These are phyloP conservation scores for Poecilia gillii DNA, from an alignment of 2,797 vertebrate species.

Conservation along the genomic window DNA sequence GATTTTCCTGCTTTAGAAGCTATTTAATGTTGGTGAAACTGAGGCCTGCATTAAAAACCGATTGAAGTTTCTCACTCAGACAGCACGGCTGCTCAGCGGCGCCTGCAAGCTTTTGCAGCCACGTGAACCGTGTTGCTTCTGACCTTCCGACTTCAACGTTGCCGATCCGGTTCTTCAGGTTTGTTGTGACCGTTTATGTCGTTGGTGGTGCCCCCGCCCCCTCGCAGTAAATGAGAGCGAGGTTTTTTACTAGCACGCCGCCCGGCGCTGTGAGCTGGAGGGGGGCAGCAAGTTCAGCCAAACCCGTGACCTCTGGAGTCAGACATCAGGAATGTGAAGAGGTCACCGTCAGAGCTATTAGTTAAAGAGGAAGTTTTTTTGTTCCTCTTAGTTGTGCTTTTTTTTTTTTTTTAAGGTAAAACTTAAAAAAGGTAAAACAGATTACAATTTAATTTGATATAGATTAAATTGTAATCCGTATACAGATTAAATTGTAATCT, in stretches of 20 bases:
- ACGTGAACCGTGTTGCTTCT: neutral
- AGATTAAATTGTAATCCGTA: neutral
- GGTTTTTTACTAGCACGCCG: conserved; percentile 21
- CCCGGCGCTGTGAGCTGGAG: conserved; percentile 1
- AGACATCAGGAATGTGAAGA: conserved; percentile 43
- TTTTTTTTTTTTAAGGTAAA: neutral
- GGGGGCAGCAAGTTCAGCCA: conserved; percentile 40
- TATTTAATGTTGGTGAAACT: neutral
- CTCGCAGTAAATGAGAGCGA: conserved; percentile 27
- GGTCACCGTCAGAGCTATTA: conserved; percentile 15
- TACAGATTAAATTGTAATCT: neutral
- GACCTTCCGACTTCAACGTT: conserved; percentile 25
- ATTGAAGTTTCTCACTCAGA: neutral
- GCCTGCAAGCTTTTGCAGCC: neutral
- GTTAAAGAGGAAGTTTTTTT: conserved; percentile 18
- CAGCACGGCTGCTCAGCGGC: neutral
- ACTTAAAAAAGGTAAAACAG: too few relatives aligned
- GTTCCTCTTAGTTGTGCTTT: neutral
- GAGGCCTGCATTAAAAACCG: neutral
- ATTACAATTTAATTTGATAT: too few relatives aligned
- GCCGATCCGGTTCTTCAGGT: conserved; percentile 33
- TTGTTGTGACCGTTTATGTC: conserved; percentile 4
- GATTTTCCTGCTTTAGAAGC: neutral
- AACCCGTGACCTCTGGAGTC: conserved; percentile 35
- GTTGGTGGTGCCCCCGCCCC: conserved; percentile 29